These are phyloP conservation scores for Maconellicoccus hirsutus DNA, from an alignment of 1,140 invertebrate species.

Conservation along the genomic window DNA sequence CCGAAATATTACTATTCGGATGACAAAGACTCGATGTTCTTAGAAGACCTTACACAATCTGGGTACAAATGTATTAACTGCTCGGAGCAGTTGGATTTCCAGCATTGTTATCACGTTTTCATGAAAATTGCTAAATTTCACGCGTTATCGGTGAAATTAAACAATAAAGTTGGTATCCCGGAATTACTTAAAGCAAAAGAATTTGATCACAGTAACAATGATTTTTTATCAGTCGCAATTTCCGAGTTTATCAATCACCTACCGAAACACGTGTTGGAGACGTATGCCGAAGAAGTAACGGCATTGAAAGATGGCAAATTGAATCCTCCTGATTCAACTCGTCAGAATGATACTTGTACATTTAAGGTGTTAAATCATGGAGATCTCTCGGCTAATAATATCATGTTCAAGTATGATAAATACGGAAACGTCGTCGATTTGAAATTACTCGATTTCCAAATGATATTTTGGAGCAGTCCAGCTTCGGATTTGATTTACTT, in stretches of 20 bases:
- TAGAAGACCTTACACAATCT: background rate
- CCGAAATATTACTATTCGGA: background rate
- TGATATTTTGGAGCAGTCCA: background rate
- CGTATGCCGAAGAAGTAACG: too few species aligned
- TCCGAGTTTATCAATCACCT: too few species aligned
- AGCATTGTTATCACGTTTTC: background rate
- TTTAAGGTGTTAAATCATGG: background rate
- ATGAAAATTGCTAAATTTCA: background rate
- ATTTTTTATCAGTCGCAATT: too few species aligned
- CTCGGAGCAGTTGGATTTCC: background rate
- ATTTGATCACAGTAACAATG: too few species aligned
- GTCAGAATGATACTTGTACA: slow-evolving; percentile 40
- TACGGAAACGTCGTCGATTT: background rate
- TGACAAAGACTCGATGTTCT: background rate
- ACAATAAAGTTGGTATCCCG: too few species aligned
- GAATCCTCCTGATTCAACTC: too few species aligned
- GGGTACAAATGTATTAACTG: background rate
- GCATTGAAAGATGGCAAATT: too few species aligned
- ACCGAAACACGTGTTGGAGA: too few species aligned
- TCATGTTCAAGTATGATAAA: background rate
- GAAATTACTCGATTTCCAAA: background rate
- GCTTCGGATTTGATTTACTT: background rate
- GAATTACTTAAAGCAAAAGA: too few species aligned
- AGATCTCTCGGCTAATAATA: background rate
- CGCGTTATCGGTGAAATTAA: background rate